A percentile compares a stretch with the other conserved stretches of the same genome.
Evolutionary conservation across 2,113 vertebrate species (phyloP).

Genomic region (Urocynchramus pylzowi): DNA sequence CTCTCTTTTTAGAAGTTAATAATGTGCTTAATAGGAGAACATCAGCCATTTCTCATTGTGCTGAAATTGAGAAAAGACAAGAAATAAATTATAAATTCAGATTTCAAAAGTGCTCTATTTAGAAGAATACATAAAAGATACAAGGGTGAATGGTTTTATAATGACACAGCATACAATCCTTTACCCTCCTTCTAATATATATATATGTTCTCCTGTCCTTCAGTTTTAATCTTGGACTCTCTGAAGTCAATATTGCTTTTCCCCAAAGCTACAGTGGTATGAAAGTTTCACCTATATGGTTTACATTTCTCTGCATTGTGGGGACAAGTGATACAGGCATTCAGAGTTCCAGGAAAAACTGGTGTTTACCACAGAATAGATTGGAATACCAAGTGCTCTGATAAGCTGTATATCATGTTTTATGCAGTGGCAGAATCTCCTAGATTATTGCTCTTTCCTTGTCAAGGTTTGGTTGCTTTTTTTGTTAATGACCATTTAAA

Average conservation of each 20-base stretch:
- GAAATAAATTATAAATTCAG: background rate
- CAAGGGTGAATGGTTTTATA: background rate
- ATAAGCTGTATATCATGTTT: background rate
- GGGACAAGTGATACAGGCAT: background rate
- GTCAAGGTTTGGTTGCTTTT: background rate
- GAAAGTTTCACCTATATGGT: background rate
- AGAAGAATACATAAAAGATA: background rate
- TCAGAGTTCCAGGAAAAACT: background rate
- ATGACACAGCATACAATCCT: background rate
- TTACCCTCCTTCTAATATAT: background rate
- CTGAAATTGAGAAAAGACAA: background rate
- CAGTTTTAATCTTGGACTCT: background rate
- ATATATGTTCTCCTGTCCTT: background rate
- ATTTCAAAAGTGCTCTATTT: background rate
- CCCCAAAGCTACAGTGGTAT: background rate
- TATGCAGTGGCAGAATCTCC: background rate
- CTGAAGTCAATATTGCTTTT: background rate
- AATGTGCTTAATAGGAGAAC: constrained; percentile 20
- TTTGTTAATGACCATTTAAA: background rate
- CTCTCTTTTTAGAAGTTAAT: constrained; percentile 41
- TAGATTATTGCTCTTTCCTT: background rate
- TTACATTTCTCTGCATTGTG: background rate
- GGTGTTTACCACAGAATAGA: background rate
- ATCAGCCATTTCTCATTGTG: constrained; percentile 7
- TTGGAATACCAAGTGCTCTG: background rate